Base-by-base conservation (phyloP, 2,113 vertebrate genomes). In the Rhipidura dahli region DNA sequence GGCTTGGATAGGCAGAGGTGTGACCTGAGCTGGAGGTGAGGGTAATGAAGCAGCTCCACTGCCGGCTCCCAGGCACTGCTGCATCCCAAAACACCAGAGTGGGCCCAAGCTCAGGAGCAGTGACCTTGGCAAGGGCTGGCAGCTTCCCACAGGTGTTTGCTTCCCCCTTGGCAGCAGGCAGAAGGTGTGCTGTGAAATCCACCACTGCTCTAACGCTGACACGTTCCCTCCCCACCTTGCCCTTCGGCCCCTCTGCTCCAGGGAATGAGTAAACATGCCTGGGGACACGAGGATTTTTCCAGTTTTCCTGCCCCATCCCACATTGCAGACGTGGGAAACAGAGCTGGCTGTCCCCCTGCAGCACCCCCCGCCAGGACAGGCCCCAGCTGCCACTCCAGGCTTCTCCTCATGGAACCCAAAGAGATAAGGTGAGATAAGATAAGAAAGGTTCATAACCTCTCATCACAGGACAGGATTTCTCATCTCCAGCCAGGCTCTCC, bases 381-480 rank as follows among this genome's bases (percentile, higher is more conserved):
- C n/a, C 21, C 15, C 39, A 18, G 20, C 49, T 53, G 57, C 71
- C 50, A 39, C 1, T 0, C 63, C 89, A 66, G 47, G 42, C 22
- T 92, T 63, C 63, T 83, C 2, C 0, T 75, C 68, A 27, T 2
- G n/a, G 75, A 92, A 75, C 24, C 14, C 33, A 40, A 42, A 73
- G 23, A 88, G 90, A 64, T 78, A 53, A 93, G 82, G 40, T 89
- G 89, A 86, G 83, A 51, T 31, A 6, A 47, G 69, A 49, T 56
- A 60, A 64, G 91, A 61, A 79, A 78, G 35, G 76, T 77, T 89
- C 64, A 16, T 47, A 78, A 71, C 80, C 89, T 71, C 44, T 71
- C 65, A 27, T 84, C 81, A 79, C 40, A 87, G 77, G 60, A 89
- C 11, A 44, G 65, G 77, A 30, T 87, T 91, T 92, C 87, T 84